Percentiles rank a stretch among this genome's conserved stretches.
Evolutionary conservation across 2,888 invertebrate species (phyloP).

Genomic region (Microplitis manilae): DNA sequence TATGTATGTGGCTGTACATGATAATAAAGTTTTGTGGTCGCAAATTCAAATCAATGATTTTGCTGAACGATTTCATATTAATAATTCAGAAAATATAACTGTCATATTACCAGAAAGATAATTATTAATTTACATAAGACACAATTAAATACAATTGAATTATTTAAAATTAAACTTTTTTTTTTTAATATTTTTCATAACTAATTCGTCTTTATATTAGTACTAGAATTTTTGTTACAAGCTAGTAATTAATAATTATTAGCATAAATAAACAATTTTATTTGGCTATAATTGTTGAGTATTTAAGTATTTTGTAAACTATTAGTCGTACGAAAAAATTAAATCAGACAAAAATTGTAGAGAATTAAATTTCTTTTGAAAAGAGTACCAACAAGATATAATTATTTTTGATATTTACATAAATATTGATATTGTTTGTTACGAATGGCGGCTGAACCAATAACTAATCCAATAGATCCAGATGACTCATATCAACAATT

Average conservation of each 20-base stretch:
- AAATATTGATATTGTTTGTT: not conserved
- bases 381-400: not conserved
- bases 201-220: not conserved
- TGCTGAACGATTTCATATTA: not conserved
- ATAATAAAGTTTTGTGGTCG: not conserved
- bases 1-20: not conserved
- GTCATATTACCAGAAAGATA: not conserved
- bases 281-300: no score
- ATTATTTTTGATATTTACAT: no score
- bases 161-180: no score
- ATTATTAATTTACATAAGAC: no score
- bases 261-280: no score
- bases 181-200: not conserved
- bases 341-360: no score
- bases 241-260: not conserved
- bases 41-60: slow-evolving; percentile 10
- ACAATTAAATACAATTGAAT: no score
- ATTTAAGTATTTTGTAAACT: no score
- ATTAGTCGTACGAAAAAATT: no score
- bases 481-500: not conserved
- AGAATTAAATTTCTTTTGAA: not conserved
- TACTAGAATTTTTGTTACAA: not conserved
- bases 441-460: not conserved
- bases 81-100: not conserved
- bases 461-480: not conserved